Percentiles rank a stretch among this genome's conserved stretches.
phyloP scores from a whole-genome alignment of 30 jellyfish, hydroid and myxozoan species.

The Pseudorhiza aurosa region DNA sequence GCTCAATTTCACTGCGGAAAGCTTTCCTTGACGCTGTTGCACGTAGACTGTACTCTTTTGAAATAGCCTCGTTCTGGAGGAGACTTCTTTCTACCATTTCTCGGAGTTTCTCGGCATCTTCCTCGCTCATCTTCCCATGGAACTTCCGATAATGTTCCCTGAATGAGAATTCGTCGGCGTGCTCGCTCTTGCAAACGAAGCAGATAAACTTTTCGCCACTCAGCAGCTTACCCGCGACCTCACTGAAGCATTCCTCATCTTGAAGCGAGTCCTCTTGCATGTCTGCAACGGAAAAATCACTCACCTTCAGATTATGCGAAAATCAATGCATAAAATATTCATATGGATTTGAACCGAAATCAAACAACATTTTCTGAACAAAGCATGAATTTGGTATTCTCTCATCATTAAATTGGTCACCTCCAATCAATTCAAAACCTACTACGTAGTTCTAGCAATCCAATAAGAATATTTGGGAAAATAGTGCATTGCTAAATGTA shows the following conservation, averaged over 20 bases:
- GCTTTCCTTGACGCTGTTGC: conserved; percentile 73
- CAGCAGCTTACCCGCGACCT: neutral
- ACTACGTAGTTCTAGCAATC: too few relatives aligned
- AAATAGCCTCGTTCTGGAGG: conserved; percentile 62
- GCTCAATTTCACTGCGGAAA: conserved; percentile 59
- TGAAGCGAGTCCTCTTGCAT: conserved; percentile 1
- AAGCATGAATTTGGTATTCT: too few relatives aligned
- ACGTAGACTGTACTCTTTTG: conserved; percentile 69
- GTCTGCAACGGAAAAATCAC: neutral
- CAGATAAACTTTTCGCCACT: conserved; percentile 50
- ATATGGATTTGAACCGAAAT: too few relatives aligned
- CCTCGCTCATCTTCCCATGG: conserved; percentile 59
- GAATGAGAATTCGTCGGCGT: conserved; percentile 52
- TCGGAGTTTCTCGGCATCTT: conserved; percentile 49
- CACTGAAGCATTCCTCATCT: conserved; percentile 10
- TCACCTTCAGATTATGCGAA: too few relatives aligned
- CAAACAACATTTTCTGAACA: too few relatives aligned
- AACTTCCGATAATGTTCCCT: conserved; percentile 53
- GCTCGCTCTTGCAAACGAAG: conserved; percentile 68
- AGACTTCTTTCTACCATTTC: conserved; percentile 45
- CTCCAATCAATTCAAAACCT: too few relatives aligned
- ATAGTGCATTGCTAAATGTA: too few relatives aligned
- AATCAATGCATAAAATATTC: too few relatives aligned
- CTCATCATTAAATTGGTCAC: too few relatives aligned
- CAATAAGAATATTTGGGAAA: too few relatives aligned